Percentiles rank a stretch among this genome's conserved stretches.
Evolutionary conservation across 2,797 vertebrate species (phyloP).

Genomic region (Cichlasoma orientale): DNA sequence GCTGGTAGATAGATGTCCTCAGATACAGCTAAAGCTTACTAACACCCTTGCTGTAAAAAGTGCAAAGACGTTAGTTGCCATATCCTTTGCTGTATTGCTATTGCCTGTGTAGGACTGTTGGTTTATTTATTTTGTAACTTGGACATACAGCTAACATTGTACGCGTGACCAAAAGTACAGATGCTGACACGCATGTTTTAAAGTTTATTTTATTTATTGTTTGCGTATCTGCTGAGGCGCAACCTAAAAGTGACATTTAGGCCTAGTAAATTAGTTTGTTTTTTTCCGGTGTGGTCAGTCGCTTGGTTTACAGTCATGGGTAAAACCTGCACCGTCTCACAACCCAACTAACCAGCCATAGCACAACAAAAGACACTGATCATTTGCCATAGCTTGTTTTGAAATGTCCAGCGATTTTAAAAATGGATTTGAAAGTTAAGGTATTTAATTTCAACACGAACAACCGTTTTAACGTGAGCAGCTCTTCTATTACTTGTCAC

Average conservation of each 20-base stretch:
- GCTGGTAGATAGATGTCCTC: constrained; percentile 68
- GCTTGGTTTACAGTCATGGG: constrained; percentile 67
- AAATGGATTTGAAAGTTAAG: constrained; percentile 68
- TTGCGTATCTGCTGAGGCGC: constrained; percentile 72
- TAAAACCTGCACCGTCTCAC: constrained; percentile 54
- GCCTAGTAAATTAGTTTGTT: constrained; percentile 15
- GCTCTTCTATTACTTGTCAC: constrained; percentile 80
- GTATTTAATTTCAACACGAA: constrained; percentile 67
- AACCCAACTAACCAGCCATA: constrained; percentile 68
- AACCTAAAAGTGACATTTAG: constrained; percentile 45
- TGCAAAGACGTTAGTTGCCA: constrained; percentile 70
- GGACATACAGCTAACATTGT: constrained; percentile 72
- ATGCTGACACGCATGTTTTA: constrained; percentile 67
- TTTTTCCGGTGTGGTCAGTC: constrained; percentile 56
- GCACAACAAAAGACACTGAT: constrained; percentile 72
- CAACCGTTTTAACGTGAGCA: constrained; percentile 71
- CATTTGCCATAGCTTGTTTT: constrained; percentile 74
- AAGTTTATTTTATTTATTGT: constrained; percentile 76
- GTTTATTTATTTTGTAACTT: constrained; percentile 83
- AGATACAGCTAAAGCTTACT: constrained; percentile 71
- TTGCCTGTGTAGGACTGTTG: constrained; percentile 77
- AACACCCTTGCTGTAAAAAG: constrained; percentile 75
- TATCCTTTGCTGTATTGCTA: constrained; percentile 73
- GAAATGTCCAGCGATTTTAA: constrained; percentile 66
- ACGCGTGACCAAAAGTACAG: constrained; percentile 77